phyloP scores from a whole-genome alignment of 2,888 invertebrate species.

The Pammene aurita region DNA sequence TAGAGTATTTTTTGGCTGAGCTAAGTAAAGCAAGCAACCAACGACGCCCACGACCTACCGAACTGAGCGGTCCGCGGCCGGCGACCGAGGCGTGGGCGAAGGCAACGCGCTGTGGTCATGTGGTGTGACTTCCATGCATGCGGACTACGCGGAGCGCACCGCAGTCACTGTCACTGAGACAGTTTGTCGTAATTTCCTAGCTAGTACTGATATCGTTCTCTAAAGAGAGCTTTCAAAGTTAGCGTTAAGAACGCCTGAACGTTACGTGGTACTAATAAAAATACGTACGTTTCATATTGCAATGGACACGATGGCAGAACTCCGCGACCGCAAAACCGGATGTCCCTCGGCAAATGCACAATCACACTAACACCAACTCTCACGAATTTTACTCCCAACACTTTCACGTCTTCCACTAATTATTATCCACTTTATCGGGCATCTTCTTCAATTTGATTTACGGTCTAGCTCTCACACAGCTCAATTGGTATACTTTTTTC shows the following conservation, averaged over 20 bases:
- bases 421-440: constrained; percentile 83
- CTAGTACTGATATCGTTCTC: no score
- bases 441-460: constrained; percentile 84
- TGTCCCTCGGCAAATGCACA: constrained; percentile 78
- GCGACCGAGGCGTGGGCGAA: not conserved
- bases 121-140: not conserved
- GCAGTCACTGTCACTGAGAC: not conserved
- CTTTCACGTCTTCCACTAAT: constrained; percentile 83
- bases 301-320: constrained; percentile 26
- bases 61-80: not conserved
- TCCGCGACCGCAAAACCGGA: constrained; percentile 63
- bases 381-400: constrained; percentile 83
- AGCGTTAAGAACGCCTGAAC: not conserved
- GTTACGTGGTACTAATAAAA: not conserved
- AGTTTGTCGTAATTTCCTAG: not conserved
- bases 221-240: not conserved
- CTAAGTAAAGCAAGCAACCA: constrained; percentile 25
- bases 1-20: constrained; percentile 7
- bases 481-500: constrained; percentile 81
- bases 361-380: constrained; percentile 81
- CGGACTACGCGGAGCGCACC: not conserved
- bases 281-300: constrained; percentile 23
- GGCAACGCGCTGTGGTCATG: not conserved
- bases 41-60: constrained; percentile 1
- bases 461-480: constrained; percentile 77